Evolutionary conservation across 1,140 invertebrate genomes (phyloP), one percentile per base, ranked within the genome.

Genomic region (Caenorhabditis remanei): DNA sequence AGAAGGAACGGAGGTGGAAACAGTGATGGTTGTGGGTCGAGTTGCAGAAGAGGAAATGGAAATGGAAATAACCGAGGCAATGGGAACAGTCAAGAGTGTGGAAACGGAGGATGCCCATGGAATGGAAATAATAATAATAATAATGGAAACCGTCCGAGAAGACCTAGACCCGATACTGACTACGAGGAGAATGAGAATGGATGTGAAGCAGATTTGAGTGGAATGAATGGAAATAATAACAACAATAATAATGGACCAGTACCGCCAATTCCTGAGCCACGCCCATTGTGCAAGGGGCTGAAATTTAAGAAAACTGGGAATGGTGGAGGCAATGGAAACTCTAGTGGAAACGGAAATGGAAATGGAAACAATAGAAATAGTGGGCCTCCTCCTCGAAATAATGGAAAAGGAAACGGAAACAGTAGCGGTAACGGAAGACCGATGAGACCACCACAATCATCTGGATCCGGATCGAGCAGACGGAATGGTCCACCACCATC

Each of bases 1-100:
- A 90, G 83, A 84, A 90, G 63, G 6, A 88, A 82, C 41, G 90
- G 67, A 24, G 67, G 32, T 32, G 32, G 67, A 40, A 71, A 85
- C 11, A 41, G 56, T 16, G 48, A 71, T n/a, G 67, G 85, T 41
- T 85, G 85, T 56, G 48, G 46, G 32, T 48, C 21, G 40, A 85
- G n/a, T 48, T 50, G 71, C 14, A 48, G 71, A 79, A 79, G 85
- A 67, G 85, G 41, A 46, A 58, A 53, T 50, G 50, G 55, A 9
- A 83, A 83, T 40, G 50, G 50, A 7, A 50, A 16, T 13, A 83
- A 83, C 21, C 21, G 55, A 14, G 83, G 83, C 14, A 79, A 83
- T 43, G 82, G 82, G 50, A 84, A 61, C 56, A 85, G 56, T 53
- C 61, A 46, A 32, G 61, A 55, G 19, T 67, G 50, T 55, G 61